Conservation (phyloP, 2,113 vertebrate species). For the Picathartes gymnocephalus region DNA sequence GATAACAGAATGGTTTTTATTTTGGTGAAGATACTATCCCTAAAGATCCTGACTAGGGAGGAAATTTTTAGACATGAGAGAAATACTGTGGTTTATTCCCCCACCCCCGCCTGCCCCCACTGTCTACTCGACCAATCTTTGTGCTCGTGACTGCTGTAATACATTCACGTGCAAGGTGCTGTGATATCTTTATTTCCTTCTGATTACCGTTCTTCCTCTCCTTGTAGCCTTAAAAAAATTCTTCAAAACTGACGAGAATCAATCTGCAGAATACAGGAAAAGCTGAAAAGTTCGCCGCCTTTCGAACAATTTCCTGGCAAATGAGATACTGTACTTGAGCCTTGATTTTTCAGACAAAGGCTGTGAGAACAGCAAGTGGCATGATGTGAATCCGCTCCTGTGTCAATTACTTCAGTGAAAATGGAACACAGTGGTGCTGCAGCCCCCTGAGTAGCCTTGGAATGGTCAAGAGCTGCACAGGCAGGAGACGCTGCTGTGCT, state of each 20-base stretch:
- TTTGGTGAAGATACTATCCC: background rate
- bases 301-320: conserved; percentile 23
- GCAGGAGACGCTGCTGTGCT: background rate
- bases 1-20: background rate
- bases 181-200: background rate
- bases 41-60: background rate
- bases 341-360: conserved; percentile 10
- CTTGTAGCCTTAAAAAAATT: background rate
- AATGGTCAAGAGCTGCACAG: background rate
- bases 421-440: background rate
- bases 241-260: background rate
- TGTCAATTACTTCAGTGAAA: conserved; percentile 28
- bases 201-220: background rate
- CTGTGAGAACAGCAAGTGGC: conserved; percentile 1
- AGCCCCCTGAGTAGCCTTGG: background rate
- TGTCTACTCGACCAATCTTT: background rate
- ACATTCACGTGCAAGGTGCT: background rate
- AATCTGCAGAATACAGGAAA: background rate
- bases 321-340: background rate
- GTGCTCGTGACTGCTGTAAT: fast-evolving
- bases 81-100: background rate
- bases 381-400: background rate
- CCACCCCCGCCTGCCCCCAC: too few species aligned
- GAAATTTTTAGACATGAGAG: background rate
- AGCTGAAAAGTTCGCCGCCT: background rate